Evolutionary conservation across 2,113 vertebrate genomes (phyloP).

Genomic region (Trogon melanurus): DNA sequence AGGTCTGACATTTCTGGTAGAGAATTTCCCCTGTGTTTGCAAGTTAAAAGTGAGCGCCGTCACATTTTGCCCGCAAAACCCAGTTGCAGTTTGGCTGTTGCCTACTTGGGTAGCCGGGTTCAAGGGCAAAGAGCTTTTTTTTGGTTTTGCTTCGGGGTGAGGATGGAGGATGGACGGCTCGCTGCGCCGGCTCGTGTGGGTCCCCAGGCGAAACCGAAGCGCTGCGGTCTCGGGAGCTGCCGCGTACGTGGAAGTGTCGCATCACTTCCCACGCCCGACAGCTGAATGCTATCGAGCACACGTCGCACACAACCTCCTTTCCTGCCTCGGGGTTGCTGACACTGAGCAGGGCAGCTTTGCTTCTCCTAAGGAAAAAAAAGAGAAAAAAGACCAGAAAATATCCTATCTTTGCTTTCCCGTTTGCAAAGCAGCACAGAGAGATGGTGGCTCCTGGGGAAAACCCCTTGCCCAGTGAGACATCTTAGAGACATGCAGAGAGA

Average conservation of each 20-base stretch:
- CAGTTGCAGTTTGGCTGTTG: neutral
- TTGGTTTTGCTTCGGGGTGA: neutral
- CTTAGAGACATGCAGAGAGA: rapidly evolving
- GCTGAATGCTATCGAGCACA: neutral
- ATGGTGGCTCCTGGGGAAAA: neutral
- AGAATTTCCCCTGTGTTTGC: neutral
- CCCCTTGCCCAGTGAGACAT: neutral
- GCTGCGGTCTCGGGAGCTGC: neutral
- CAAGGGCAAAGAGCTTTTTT: neutral
- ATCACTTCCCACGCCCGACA: neutral
- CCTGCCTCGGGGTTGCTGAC: neutral
- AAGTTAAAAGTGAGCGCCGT: neutral
- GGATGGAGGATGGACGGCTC: neutral
- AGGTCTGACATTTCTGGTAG: neutral
- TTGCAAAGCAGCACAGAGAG: neutral
- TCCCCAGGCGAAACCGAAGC: neutral
- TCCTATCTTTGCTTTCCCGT: neutral
- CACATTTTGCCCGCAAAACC: neutral
- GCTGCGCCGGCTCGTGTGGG: rapidly evolving
- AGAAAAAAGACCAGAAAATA: rapidly evolving
- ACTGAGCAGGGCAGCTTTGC: neutral
- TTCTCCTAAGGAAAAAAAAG: neutral
- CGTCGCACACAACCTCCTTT: neutral
- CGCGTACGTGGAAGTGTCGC: neutral
- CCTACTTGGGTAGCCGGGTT: neutral